phyloP scores from a whole-genome alignment of 2,797 vertebrate species.

The Phylloscopus collybita region DNA sequence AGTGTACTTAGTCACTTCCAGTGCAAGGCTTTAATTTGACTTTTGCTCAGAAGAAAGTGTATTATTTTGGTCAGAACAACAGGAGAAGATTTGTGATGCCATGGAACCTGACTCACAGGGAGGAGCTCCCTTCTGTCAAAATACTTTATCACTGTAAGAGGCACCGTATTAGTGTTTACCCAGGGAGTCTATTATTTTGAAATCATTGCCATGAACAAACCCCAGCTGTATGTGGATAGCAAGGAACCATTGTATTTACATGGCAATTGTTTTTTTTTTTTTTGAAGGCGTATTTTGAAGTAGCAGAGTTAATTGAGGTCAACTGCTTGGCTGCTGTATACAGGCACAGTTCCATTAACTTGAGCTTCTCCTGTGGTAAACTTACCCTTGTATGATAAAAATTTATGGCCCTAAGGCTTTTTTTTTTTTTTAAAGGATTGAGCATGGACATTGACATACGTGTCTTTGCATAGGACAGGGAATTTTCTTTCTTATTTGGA shows the following conservation, averaged over 20 bases:
- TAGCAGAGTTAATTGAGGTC: conserved; percentile 13
- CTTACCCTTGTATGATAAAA: neutral
- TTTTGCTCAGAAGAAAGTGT: neutral
- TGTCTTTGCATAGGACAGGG: neutral
- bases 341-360: neutral
- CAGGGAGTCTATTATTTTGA: neutral
- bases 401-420: neutral
- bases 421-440: neutral
- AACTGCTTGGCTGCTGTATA: neutral
- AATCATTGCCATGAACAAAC: neutral
- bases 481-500: neutral
- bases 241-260: neutral
- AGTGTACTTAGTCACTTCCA: neutral
- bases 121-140: neutral
- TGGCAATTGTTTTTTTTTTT: neutral
- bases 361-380: neutral
- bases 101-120: neutral
- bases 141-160: neutral
- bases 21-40: neutral
- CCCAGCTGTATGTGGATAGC: neutral
- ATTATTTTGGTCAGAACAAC: neutral
- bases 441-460: neutral
- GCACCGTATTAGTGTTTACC: neutral
- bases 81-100: neutral
- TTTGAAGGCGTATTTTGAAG: neutral